A percentile compares a stretch with the other conserved stretches of the same genome.
phyloP scores from a whole-genome alignment of 2,797 vertebrate genomes.

The Neomorphus geoffroyi region DNA sequence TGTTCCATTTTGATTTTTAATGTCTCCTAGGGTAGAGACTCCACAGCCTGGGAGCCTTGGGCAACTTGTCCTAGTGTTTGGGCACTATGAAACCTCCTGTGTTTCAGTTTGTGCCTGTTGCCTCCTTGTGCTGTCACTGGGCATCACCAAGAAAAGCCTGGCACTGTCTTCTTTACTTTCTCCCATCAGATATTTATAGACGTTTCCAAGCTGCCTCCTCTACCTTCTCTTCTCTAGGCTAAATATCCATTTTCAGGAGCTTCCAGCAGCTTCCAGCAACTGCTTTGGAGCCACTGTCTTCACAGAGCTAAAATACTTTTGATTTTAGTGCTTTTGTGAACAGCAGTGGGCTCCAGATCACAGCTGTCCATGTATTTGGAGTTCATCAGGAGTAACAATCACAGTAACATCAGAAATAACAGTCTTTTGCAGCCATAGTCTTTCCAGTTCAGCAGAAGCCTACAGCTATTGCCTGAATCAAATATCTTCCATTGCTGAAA shows the following conservation, averaged over 20 bases:
- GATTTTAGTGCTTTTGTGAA: background rate
- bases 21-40: background rate
- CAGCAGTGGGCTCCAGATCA: background rate
- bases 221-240: background rate
- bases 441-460: background rate
- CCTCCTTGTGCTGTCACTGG: background rate
- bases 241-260: background rate
- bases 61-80: background rate
- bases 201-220: background rate
- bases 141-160: background rate
- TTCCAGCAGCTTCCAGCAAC: background rate
- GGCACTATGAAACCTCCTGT: background rate
- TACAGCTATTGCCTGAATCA: background rate
- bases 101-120: background rate
- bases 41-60: background rate
- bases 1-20: background rate
- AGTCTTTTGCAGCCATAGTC: background rate
- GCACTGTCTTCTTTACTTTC: background rate
- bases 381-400: background rate
- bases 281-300: background rate
- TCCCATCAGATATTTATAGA: background rate
- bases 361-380: background rate
- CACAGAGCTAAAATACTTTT: fast-evolving
- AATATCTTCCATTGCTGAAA: background rate
- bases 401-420: background rate